Evolutionary conservation across 1,140 invertebrate species (phyloP), one percentile per base, ranked within the genome.

Genomic region (Rhagoletis pomonella): DNA sequence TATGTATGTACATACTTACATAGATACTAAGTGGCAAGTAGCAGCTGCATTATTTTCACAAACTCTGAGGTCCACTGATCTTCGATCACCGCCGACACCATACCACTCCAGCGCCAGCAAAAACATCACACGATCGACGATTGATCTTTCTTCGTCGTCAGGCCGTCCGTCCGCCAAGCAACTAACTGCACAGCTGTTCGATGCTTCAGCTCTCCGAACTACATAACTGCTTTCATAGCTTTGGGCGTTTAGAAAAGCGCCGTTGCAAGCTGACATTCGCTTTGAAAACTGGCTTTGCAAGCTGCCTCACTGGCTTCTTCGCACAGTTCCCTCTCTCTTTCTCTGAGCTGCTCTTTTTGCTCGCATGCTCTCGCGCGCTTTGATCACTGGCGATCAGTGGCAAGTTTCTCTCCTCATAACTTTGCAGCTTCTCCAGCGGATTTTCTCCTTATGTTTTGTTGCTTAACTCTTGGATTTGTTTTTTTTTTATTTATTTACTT

Each of bases 161-260:
- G 29, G 0, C 29, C 29, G 29, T 29, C 29, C 39, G 59, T 86
- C 29, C 85, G 1, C 14, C 10, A 60, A 44, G 60, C 12, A 62
- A 14, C 12, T 62, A 7, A 14, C 60, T 12, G 39, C 73, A 81
- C 73, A 81, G 44, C 73, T 81, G 73, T 81, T 81, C 73, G n/a
- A 19, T 50, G 47, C 58, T 44, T 29, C 29, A 14, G 9, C 58
- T 39, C 85, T 60, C 62, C 62, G 58, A 50, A 7, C 55, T 86
- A 29, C 29, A 29, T 29, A 86, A 86, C 85, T 86, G 85, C 85
- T 86, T 86, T 65, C 62, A 86, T 86, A 60, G 85, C 85, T 86
- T 65, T 59, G 55, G 85, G 85, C 85, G 85, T 62, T 65, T 7
- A 65, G 47, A 60, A 65, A 86, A 60, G 19, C 50, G 55, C 59